phyloP scores from a whole-genome alignment of 2,888 invertebrate genomes.

The Pandemis corylana region DNA sequence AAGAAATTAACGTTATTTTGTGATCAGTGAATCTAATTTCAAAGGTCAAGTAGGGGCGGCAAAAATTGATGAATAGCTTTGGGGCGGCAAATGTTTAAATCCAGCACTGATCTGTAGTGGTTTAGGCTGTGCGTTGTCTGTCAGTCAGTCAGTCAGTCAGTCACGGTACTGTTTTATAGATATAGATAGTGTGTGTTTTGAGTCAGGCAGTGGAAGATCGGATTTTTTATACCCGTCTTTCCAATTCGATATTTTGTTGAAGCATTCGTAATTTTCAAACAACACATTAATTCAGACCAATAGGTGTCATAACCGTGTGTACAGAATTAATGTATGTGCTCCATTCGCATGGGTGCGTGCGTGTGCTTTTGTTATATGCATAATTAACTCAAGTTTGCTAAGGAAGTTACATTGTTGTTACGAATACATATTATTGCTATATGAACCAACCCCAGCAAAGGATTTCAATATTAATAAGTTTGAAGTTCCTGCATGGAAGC shows the following conservation, averaged over 20 bases:
- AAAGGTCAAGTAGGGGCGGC: too few species aligned
- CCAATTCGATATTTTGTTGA: background rate
- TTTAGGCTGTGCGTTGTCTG: too few species aligned
- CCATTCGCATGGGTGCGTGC: background rate
- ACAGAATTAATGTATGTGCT: background rate
- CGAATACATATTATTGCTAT: conserved; percentile 20
- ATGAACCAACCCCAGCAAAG: conserved; percentile 18
- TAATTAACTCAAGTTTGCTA: conserved; percentile 18
- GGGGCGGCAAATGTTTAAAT: too few species aligned
- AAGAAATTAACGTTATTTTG: too few species aligned
- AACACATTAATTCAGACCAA: background rate
- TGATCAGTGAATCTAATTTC: too few species aligned
- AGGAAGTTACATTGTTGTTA: conserved; percentile 20
- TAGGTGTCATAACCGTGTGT: background rate
- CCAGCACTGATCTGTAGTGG: too few species aligned
- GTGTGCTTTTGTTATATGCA: conserved; percentile 8
- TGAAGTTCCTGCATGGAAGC: conserved; percentile 47
- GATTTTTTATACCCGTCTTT: too few species aligned
- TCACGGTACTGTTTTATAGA: too few species aligned
- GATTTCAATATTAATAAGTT: conserved; percentile 51
- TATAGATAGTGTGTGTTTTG: too few species aligned
- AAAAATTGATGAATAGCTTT: too few species aligned
- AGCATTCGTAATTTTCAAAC: background rate
- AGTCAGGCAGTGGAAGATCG: too few species aligned
- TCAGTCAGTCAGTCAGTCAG: too few species aligned